Base-by-base conservation (phyloP, 2,113 vertebrate species). In the Apus apus region DNA sequence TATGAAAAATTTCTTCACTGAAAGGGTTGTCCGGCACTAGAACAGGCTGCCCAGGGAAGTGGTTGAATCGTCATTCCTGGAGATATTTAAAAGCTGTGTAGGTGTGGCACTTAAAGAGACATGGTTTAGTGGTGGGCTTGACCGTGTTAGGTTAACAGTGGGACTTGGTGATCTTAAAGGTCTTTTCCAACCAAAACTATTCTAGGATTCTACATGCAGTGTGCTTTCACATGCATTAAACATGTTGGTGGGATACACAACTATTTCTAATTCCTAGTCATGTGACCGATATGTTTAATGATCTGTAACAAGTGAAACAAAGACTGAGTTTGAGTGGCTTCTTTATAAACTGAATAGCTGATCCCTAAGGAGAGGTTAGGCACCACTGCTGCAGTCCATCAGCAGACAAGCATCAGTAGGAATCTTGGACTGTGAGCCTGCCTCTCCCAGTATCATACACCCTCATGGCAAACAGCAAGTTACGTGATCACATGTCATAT, bases 181-280 rank as follows among this genome's bases (percentile, higher is more conserved):
- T 46, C 46, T 46, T 46, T 46, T 46, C 46, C 46, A 46, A 46
- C 46, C 46, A 18, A 46, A 46, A 46, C 19, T 13, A 46, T 19
- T 46, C 46, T 46, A 46, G 46, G 46, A 46, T 46, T 46, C 15
- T 46, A 17, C 19, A 6, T 30, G 38, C 17, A 13, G n/a, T 68
- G 13, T 83, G 56, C 32, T 68, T 76, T 36, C 36, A 5, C 36
- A 56, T 1, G 5, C 70, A 4, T 81, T 76, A 76, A 76, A 76
- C 0, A 0, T 9, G 9, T 34, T n/a, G 29, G 15, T 43, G 38
- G 40, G 25, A 57, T 46, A 30, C 5, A 20, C n/a, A 15, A 8
- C 17, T 54, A 12, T 62, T 79, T 58, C n/a, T 68, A 12, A 14
- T 62, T 79, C 54, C n/a, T 68, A 12, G 15, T 78, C 18, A 9